These are phyloP conservation scores for Sebastes hopkinsi DNA, from an alignment of 2,797 vertebrate genomes.

Conservation along the genomic window DNA sequence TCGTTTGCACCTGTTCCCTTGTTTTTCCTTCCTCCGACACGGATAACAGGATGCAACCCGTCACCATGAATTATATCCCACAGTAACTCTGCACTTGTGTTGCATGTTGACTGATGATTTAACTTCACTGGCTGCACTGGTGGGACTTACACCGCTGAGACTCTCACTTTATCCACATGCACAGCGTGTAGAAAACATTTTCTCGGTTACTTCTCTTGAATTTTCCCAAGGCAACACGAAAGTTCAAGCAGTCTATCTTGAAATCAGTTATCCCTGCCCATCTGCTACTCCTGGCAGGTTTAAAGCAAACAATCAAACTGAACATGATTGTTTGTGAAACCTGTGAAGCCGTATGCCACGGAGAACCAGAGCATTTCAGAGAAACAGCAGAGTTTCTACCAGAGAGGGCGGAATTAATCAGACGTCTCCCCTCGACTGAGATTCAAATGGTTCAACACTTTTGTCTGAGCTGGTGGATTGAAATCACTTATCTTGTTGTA, in stretches of 20 bases:
- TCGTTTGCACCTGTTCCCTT: background rate
- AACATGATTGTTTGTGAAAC: slow-evolving; percentile 42
- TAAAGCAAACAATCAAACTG: slow-evolving; percentile 47
- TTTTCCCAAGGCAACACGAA: slow-evolving; percentile 17
- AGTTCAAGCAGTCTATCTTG: slow-evolving; percentile 18
- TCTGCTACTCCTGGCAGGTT: slow-evolving; percentile 42
- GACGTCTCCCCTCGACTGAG: slow-evolving; percentile 11
- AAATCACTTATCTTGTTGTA: background rate
- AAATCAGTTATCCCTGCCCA: slow-evolving; percentile 38
- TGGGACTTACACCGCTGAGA: background rate
- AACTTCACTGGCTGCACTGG: background rate
- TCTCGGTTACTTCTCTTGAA: slow-evolving; percentile 1
- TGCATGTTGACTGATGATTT: background rate
- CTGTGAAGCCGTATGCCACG: slow-evolving; percentile 14
- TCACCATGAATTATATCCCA: background rate
- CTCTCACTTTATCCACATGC: slow-evolving; percentile 6
- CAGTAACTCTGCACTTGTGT: background rate
- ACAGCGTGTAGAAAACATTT: slow-evolving; percentile 10
- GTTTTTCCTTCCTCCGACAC: background rate
- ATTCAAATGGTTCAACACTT: slow-evolving; percentile 3
- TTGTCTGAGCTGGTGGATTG: background rate
- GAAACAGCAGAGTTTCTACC: slow-evolving; percentile 9
- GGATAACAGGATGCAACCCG: background rate
- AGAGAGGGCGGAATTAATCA: slow-evolving; percentile 28
- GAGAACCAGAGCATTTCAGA: background rate